Conservation (phyloP, 2,797 vertebrate genomes). For the Florisuga fusca region DNA sequence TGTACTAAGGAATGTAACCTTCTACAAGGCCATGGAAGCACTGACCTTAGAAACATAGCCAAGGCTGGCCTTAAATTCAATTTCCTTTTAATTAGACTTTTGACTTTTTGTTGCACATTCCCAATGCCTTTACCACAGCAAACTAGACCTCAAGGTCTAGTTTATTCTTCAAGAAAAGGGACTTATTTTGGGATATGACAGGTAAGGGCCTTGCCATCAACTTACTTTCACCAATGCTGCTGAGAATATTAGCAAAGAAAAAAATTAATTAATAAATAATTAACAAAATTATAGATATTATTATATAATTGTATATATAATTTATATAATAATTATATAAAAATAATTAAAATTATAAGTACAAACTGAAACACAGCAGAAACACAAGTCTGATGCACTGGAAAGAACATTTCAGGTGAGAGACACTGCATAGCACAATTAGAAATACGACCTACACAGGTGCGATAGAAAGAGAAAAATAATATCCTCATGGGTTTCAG, state of each 20-base stretch:
- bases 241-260: neutral
- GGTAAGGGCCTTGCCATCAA: neutral
- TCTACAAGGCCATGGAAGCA: neutral
- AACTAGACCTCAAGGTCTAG: neutral
- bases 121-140: neutral
- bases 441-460: neutral
- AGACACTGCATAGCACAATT: neutral
- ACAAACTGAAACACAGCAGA: neutral
- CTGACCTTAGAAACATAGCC: fast-evolving
- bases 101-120: neutral
- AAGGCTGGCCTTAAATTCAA: neutral
- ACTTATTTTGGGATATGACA: neutral
- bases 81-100: neutral
- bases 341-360: neutral
- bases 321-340: too few relatives aligned
- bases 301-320: too few relatives aligned
- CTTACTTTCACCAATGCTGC: neutral
- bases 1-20: neutral
- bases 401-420: too few relatives aligned
- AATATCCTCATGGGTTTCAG: fast-evolving
- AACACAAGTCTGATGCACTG: neutral
- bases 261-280: too few relatives aligned
- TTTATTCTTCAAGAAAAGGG: neutral
- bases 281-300: too few relatives aligned
- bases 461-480: neutral